Percentiles rank a stretch among this genome's conserved stretches.
phyloP scores from a whole-genome alignment of 2,113 vertebrate species.

The Lepisosteus oculatus region DNA sequence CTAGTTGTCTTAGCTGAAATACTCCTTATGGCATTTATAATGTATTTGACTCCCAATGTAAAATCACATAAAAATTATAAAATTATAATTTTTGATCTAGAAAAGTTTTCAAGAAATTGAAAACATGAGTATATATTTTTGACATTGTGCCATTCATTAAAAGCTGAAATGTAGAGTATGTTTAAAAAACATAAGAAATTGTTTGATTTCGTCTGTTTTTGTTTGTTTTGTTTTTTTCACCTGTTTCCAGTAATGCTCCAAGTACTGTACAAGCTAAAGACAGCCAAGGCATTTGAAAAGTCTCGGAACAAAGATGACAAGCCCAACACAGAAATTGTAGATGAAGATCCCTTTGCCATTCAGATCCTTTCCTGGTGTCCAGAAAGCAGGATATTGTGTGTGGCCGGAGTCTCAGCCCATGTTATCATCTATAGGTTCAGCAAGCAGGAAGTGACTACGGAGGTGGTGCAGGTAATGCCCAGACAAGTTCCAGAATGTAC shows the following conservation, averaged over 20 bases:
- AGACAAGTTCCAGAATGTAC: no score
- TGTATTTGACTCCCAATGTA: no score
- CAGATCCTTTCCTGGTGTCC: constrained; percentile 96
- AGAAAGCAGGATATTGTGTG: constrained; percentile 92
- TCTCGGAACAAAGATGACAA: constrained; percentile 88
- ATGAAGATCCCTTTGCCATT: constrained; percentile 96
- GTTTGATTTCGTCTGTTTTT: background rate
- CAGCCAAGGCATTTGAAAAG: constrained; percentile 97
- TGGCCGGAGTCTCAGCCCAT: constrained; percentile 94
- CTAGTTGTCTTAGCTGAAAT: no score
- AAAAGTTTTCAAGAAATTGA: no score
- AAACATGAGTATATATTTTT: no score
- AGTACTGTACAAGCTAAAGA: constrained; percentile 97
- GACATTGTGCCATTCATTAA: no score
- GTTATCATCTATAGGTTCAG: constrained; percentile 95
- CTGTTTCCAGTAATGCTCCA: constrained; percentile 86
- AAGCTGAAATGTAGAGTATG: no score
- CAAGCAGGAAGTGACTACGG: constrained; percentile 89
- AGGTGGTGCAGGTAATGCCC: constrained; percentile 84
- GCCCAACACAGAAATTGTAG: constrained; percentile 83
- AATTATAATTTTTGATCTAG: no score
- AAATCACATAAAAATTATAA: no score
- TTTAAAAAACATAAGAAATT: no score
- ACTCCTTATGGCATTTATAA: no score
- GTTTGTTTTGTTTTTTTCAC: background rate